phyloP scores from a whole-genome alignment of 2,888 invertebrate genomes.

The Lycophotia porphyrea region DNA sequence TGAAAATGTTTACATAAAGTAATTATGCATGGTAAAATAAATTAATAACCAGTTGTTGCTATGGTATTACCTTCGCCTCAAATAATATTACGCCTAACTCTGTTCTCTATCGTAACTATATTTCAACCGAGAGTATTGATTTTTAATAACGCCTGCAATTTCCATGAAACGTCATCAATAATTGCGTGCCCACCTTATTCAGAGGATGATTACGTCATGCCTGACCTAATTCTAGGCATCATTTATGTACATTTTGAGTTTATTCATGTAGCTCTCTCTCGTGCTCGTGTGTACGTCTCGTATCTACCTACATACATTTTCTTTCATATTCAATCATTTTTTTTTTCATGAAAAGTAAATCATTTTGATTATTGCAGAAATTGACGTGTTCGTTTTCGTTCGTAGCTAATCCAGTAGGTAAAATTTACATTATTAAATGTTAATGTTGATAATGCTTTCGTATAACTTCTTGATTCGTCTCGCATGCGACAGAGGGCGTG shows the following conservation, averaged over 20 bases:
- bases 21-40: slow-evolving; percentile 10
- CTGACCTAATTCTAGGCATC: slow-evolving; percentile 63
- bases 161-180: slow-evolving; percentile 56
- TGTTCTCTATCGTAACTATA: slow-evolving; percentile 17
- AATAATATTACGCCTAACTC: background rate
- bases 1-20: background rate
- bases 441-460: slow-evolving; percentile 33
- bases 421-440: slow-evolving; percentile 34
- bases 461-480: slow-evolving; percentile 33
- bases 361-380: slow-evolving; percentile 40
- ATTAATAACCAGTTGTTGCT: slow-evolving; percentile 29
- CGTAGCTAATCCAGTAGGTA: slow-evolving; percentile 41
- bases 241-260: slow-evolving; percentile 35
- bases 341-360: slow-evolving; percentile 22
- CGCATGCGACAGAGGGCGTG: slow-evolving; percentile 7
- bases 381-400: slow-evolving; percentile 26
- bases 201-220: slow-evolving; percentile 59
- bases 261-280: slow-evolving; percentile 14
- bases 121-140: slow-evolving; percentile 61
- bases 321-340: slow-evolving; percentile 7
- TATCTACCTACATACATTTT: background rate
- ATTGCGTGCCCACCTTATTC: slow-evolving; percentile 38
- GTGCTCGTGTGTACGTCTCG: background rate
- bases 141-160: slow-evolving; percentile 67
- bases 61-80: slow-evolving; percentile 5